Conservation (phyloP, 2,113 vertebrate species). For the Zapus hudsonius region DNA sequence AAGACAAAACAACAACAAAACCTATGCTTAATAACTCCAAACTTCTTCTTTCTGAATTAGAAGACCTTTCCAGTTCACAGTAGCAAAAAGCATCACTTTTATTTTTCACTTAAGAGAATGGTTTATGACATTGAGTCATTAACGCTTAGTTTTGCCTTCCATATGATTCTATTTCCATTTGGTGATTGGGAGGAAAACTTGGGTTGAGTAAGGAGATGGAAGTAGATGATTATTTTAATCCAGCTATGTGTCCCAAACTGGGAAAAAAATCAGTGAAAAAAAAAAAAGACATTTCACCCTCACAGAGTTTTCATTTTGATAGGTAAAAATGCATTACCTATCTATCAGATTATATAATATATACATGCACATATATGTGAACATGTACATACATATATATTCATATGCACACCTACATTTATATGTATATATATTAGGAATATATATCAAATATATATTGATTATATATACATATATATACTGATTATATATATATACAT, state of each 20-base stretch:
- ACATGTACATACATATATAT: too few relatives aligned
- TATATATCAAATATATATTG: neutral
- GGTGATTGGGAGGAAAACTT: neutral
- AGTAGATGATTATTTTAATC: slow-evolving; percentile 15
- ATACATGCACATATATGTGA: too few relatives aligned
- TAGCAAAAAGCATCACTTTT: neutral
- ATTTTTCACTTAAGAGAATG: neutral
- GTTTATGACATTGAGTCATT: slow-evolving; percentile 45
- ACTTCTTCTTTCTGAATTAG: slow-evolving; percentile 14
- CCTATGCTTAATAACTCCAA: neutral
- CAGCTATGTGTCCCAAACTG: neutral
- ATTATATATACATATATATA: neutral
- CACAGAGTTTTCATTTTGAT: neutral
- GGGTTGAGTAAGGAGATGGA: neutral
- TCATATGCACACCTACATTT: too few relatives aligned
- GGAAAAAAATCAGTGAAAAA: neutral
- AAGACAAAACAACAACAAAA: too few relatives aligned
- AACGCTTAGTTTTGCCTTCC: neutral
- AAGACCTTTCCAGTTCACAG: neutral
- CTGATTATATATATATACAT: neutral
- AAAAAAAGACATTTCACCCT: neutral
- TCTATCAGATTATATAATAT: too few relatives aligned
- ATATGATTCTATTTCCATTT: slow-evolving; percentile 33
- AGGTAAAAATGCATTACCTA: too few relatives aligned
- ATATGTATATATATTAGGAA: too few relatives aligned